These are phyloP conservation scores for Paramisgurnus dabryanus DNA, from an alignment of 2,113 vertebrate species.

Conservation along the genomic window DNA sequence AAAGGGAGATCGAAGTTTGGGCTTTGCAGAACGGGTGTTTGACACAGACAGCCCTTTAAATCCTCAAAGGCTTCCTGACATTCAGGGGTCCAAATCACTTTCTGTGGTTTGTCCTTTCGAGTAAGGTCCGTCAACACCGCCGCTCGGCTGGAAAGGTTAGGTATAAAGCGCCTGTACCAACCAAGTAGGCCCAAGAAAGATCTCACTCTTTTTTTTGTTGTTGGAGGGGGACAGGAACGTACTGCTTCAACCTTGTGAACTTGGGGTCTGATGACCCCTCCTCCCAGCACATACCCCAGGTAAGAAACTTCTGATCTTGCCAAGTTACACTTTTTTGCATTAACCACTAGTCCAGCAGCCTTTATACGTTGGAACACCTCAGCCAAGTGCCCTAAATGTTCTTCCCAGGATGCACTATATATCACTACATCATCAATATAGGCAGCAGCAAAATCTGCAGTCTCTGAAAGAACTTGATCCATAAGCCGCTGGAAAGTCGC, in stretches of 20 bases:
- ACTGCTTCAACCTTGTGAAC: background rate
- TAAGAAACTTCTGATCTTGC: slow-evolving; percentile 4
- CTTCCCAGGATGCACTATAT: background rate
- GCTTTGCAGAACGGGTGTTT: too few species aligned
- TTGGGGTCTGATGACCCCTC: background rate
- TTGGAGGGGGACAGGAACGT: background rate
- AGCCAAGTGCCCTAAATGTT: background rate
- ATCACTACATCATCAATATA: slow-evolving; percentile 22
- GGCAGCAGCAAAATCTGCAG: background rate
- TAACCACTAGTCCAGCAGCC: background rate
- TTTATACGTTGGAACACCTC: background rate
- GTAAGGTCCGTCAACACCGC: background rate
- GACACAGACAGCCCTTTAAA: background rate
- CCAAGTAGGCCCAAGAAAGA: slow-evolving; percentile 3
- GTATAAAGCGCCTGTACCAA: slow-evolving; percentile 17
- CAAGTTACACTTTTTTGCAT: background rate
- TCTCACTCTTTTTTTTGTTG: slow-evolving; percentile 1
- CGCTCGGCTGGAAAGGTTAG: background rate
- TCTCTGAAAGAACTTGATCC: background rate
- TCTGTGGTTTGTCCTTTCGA: background rate
- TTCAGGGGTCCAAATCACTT: background rate
- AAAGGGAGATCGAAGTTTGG: background rate
- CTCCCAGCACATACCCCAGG: slow-evolving; percentile 8
- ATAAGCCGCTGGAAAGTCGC: too few species aligned
- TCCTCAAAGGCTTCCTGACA: slow-evolving; percentile 12